Conservation (phyloP, 2,888 invertebrate genomes). For the Hydriomena furcata region DNA sequence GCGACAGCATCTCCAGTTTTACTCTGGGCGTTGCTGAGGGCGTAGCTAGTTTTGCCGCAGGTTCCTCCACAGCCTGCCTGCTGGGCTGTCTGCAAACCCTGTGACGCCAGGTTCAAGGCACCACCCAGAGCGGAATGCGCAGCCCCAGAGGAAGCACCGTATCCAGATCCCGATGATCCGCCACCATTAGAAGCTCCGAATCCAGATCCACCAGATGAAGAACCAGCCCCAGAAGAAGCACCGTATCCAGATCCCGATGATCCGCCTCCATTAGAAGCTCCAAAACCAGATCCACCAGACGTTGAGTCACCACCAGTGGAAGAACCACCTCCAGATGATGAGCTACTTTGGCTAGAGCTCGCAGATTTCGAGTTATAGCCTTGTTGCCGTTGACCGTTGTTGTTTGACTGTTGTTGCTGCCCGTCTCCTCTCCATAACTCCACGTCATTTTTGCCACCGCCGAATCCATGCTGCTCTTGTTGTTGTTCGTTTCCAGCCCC, state of each 20-base stretch:
- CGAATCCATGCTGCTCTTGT: slow-evolving; percentile 10
- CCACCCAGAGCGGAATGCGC: slow-evolving; percentile 27
- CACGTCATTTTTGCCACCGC: neutral
- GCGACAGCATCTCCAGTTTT: slow-evolving; percentile 66
- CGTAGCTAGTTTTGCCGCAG: slow-evolving; percentile 65
- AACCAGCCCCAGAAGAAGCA: slow-evolving; percentile 6
- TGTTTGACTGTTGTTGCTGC: slow-evolving; percentile 19
- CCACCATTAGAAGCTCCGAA: neutral
- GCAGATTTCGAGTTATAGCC: slow-evolving; percentile 6
- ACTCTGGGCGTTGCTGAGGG: slow-evolving; percentile 74
- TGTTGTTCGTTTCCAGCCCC: slow-evolving; percentile 23
- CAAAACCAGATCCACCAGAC: neutral
- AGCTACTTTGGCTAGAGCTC: slow-evolving; percentile 19
- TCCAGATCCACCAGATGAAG: slow-evolving; percentile 3
- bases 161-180: slow-evolving; percentile 12
- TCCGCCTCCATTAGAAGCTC: slow-evolving; percentile 2
- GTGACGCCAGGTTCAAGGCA: slow-evolving; percentile 35
- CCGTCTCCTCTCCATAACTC: neutral
- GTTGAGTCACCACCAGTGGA: slow-evolving; percentile 3
- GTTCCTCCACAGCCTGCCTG: slow-evolving; percentile 44
- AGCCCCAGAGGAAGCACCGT: slow-evolving; percentile 6
- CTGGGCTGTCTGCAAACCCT: slow-evolving; percentile 32
- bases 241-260: slow-evolving; percentile 12
- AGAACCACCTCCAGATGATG: slow-evolving; percentile 4
- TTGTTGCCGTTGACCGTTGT: slow-evolving; percentile 16